Conservation (phyloP, 2,113 vertebrate species). For the Oncorhynchus kisutch region DNA sequence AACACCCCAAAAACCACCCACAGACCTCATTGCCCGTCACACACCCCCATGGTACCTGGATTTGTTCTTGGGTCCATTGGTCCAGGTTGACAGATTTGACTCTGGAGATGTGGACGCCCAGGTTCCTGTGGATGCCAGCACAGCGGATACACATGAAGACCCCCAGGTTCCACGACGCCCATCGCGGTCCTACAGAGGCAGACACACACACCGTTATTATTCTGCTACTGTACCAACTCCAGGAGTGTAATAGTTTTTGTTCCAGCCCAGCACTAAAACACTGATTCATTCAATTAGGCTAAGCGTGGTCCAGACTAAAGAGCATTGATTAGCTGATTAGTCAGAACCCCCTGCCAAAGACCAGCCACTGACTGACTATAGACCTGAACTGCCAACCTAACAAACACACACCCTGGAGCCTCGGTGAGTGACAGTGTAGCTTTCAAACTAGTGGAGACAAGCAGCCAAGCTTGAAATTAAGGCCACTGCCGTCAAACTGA, state of each 20-base stretch:
- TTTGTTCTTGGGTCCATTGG: conserved; percentile 97
- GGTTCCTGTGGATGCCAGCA: conserved; percentile 97
- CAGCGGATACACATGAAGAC: conserved; percentile 99
- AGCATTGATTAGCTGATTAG: no score
- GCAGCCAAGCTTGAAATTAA: conserved; percentile 72
- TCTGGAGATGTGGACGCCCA: conserved; percentile 98
- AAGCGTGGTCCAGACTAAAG: no score
- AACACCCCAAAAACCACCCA: background rate
- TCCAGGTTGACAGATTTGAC: conserved; percentile 99
- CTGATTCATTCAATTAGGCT: no score
- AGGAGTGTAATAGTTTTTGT: no score
- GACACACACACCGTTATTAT: background rate
- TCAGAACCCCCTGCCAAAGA: no score
- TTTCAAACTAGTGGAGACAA: conserved; percentile 29
- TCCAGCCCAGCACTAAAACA: no score
- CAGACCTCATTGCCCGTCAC: background rate
- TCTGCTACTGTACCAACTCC: no score
- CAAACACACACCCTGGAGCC: background rate
- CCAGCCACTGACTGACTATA: background rate
- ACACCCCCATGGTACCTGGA: conserved; percentile 80
- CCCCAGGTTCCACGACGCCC: conserved; percentile 98
- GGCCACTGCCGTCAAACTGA: conserved; percentile 57
- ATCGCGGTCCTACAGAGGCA: conserved; percentile 84
- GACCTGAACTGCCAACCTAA: no score
- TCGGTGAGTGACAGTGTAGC: conserved; percentile 49